Evolutionary conservation across 2,113 vertebrate genomes (phyloP).

Genomic region (Excalfactoria chinensis): DNA sequence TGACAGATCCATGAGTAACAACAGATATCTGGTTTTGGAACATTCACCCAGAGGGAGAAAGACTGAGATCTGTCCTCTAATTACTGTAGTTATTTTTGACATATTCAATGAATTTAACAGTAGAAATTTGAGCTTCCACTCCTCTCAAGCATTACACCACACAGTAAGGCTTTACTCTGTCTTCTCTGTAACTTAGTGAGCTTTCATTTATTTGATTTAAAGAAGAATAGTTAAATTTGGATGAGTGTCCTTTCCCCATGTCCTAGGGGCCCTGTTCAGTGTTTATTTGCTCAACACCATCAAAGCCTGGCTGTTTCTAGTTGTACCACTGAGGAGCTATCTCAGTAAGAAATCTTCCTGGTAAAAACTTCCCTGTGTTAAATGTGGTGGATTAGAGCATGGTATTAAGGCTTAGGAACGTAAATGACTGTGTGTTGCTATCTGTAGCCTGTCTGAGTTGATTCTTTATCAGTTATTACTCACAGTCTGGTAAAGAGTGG

Average conservation of each 20-base stretch:
- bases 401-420: not conserved
- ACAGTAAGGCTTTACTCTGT: not conserved
- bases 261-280: not conserved
- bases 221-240: not conserved
- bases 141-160: not conserved
- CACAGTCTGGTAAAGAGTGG: not conserved
- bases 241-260: not conserved
- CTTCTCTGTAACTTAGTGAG: not conserved
- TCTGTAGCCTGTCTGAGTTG: not conserved
- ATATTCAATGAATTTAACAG: not conserved
- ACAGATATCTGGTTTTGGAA: rapidly evolving
- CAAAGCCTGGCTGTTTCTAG: not conserved
- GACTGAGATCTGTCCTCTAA: not conserved
- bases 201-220: not conserved
- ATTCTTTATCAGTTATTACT: not conserved
- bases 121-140: not conserved
- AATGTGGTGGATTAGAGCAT: not conserved
- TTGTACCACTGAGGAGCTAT: not conserved
- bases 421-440: not conserved
- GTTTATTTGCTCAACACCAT: rapidly evolving
- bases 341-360: not conserved
- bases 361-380: not conserved
- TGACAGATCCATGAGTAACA: not conserved
- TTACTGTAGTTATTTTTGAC: not conserved
- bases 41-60: not conserved